Base-by-base conservation (phyloP, 2,113 vertebrate genomes). In the Channa maculata region DNA sequence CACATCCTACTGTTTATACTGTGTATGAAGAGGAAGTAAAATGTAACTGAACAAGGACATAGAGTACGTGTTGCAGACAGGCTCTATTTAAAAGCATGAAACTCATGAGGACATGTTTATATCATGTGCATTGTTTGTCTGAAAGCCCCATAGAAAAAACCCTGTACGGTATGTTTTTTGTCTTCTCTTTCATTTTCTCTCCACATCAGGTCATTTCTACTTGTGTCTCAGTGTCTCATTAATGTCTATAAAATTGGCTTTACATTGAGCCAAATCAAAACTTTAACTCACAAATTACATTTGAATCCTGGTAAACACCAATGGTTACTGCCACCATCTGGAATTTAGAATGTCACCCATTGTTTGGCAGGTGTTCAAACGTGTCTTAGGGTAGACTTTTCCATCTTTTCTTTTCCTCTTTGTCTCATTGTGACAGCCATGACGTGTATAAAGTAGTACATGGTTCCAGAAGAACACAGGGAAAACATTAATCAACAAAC, bases 241-340 rank as follows among this genome's bases (percentile, higher is more conserved):
- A 24, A 8, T 59, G 36, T 4, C n/a, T 10, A 7, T 37, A 37
- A 37, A 37, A 46, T 55, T 52, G 3, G 36, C 52, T 69, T 38
- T 38, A 41, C 41, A 55, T 55, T 67, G 5, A 44, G 48, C 36
- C n/a, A 46, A 36, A 55, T 66, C 54, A 37, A 8, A 55, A n/a
- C n/a, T 12, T 41, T 14, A 36, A 63, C 3, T 11, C 68, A 65
- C 68, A 67, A 15, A 49, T 49, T 41, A 54, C 55, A 61, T 61
- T 66, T 37, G 43, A 62, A 13, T 79, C 11, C 13, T 37, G 43
- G 62, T 43, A 65, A 9, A 36, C 54, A 48, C 43, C 8, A 43
- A 67, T 37, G 61, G 57, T 36, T 41, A 9, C 41, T 43, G 33
- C 6, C 24, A 44, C 36, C 24, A 49, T 37, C 13, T n/a, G 39